Evolutionary conservation across 2,797 vertebrate genomes (phyloP).

Genomic region (Xiphophorus birchmanni): DNA sequence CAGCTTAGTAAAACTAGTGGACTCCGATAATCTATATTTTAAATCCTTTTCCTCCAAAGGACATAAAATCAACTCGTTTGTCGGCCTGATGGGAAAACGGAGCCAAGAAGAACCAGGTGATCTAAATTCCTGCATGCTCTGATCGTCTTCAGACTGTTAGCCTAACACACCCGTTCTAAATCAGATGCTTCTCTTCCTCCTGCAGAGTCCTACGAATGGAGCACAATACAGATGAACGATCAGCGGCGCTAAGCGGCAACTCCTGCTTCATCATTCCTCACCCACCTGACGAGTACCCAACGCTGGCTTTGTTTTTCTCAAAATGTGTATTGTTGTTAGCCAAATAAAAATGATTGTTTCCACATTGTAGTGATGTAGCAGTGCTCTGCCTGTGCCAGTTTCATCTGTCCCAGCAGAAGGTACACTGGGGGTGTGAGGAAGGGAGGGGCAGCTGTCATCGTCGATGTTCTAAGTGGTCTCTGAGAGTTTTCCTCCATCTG

Average conservation of each 20-base stretch:
- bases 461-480: constrained; percentile 40
- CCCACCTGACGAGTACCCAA: constrained; percentile 2
- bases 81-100: constrained; percentile 85
- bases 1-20: background rate
- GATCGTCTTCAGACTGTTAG: background rate
- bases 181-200: background rate
- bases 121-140: background rate
- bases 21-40: background rate
- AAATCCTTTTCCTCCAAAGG: constrained; percentile 59
- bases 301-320: constrained; percentile 43
- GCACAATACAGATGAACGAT: constrained; percentile 73
- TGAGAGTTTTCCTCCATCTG: constrained; percentile 41
- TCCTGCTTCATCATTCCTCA: constrained; percentile 14
- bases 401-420: constrained; percentile 43
- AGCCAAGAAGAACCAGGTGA: constrained; percentile 82
- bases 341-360: constrained; percentile 68
- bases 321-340: constrained; percentile 59
- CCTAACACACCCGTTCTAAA: background rate
- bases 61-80: constrained; percentile 86
- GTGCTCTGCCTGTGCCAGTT: constrained; percentile 65
- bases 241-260: constrained; percentile 65
- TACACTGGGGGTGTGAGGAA: background rate
- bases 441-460: constrained; percentile 12
- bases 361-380: constrained; percentile 71
- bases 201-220: constrained; percentile 79